Conservation (phyloP, 30 jellyfish, hydroid and myxozoan genomes). For the Haliclystus octoradiatus region DNA sequence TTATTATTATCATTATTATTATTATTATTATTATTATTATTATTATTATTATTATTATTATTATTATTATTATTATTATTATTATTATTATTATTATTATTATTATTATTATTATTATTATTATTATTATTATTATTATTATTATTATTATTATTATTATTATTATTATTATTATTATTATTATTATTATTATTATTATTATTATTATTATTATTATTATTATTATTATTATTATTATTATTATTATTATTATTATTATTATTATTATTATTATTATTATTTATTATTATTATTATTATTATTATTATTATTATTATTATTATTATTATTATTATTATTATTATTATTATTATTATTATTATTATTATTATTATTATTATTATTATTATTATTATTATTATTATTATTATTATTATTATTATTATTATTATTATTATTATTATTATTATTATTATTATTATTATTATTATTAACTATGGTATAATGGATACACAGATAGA, state of each 20-base stretch:
- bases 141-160: slow-evolving; percentile 18
- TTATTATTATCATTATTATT: too few species aligned
- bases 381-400: not conserved
- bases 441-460: not conserved
- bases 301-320: not conserved
- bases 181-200: not conserved
- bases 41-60: too few species aligned
- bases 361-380: not conserved
- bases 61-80: slow-evolving; percentile 3
- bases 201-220: not conserved
- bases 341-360: not conserved
- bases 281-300: not conserved
- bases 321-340: not conserved
- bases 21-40: too few species aligned
- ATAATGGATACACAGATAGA: too few species aligned
- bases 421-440: not conserved
- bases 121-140: slow-evolving; percentile 25
- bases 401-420: not conserved
- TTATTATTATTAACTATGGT: not conserved
- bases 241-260: not conserved
- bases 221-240: not conserved
- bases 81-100: not conserved
- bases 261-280: not conserved
- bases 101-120: slow-evolving; percentile 29
- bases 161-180: slow-evolving; percentile 11